Percentiles rank a stretch among this genome's conserved stretches.
Conservation (phyloP, 35 echinoderm and acorn worm genomes). For the Ophiothrix spiculata region DNA sequence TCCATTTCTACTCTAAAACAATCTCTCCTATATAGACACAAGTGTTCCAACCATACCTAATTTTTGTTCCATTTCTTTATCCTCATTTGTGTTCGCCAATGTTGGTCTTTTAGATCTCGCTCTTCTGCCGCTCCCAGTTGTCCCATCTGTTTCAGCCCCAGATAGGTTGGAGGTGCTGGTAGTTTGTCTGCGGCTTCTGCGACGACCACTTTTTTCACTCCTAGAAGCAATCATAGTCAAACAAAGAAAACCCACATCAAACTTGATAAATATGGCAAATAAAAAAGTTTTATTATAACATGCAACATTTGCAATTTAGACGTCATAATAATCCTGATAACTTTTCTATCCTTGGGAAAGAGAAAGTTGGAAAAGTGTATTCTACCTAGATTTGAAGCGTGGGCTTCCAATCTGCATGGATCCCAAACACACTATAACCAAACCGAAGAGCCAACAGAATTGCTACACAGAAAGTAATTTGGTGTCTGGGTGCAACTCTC, state of each 20-base stretch:
- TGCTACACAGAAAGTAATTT: no score
- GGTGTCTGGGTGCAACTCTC: no score
- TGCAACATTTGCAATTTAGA: no score
- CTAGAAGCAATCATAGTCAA: no score
- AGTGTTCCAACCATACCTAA: not conserved
- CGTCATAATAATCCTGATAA: no score
- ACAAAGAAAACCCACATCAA: no score
- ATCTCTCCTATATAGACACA: no score
- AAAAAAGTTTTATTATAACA: no score
- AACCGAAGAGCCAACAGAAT: no score
- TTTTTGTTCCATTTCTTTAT: not conserved
- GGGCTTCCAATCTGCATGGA: not conserved
- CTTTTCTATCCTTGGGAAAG: no score
- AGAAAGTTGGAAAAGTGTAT: not conserved
- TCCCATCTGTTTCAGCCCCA: not conserved
- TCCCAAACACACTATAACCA: not conserved
- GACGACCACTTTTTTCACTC: conserved; percentile 34
- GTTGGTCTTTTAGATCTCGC: conserved; percentile 43
- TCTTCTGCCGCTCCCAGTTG: conserved; percentile 13
- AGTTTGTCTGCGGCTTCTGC: conserved; percentile 36
- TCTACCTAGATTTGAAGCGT: not conserved
- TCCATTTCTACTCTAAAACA: no score
- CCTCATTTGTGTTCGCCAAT: not conserved
- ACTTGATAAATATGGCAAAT: no score
- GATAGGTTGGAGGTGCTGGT: conserved; percentile 25